Conservation (phyloP, 2,888 invertebrate species). For the Dendrolimus pini region DNA sequence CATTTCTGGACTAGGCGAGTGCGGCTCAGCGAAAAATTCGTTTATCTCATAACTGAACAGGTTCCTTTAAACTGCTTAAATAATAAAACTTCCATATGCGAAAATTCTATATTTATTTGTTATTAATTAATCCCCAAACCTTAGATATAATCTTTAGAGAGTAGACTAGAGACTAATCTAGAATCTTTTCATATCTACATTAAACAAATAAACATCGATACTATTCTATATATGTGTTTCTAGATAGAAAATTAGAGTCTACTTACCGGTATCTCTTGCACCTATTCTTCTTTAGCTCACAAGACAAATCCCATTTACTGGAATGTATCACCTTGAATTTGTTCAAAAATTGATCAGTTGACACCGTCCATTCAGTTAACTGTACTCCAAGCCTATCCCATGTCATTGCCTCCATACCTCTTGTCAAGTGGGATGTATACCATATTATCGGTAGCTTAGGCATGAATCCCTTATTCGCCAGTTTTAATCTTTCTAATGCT, state of each 20-base stretch:
- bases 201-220: neutral
- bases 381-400: slow-evolving; percentile 79
- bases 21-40: too few species aligned
- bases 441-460: slow-evolving; percentile 80
- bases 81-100: too few species aligned
- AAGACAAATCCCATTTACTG: slow-evolving; percentile 88
- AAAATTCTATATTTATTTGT: too few species aligned
- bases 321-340: slow-evolving; percentile 86
- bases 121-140: too few species aligned
- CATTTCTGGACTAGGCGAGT: too few species aligned
- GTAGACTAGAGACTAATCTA: too few species aligned
- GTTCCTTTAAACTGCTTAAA: too few species aligned
- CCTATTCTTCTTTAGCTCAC: slow-evolving; percentile 51
- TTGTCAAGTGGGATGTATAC: slow-evolving; percentile 79
- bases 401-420: slow-evolving; percentile 60
- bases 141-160: too few species aligned
- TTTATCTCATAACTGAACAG: too few species aligned
- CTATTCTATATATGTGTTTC: neutral
- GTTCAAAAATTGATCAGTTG: slow-evolving; percentile 79
- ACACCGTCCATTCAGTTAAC: slow-evolving; percentile 82
- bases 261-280: slow-evolving; percentile 45
- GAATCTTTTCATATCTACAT: neutral
- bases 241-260: neutral
- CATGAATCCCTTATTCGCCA: slow-evolving; percentile 74
- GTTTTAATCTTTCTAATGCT: slow-evolving; percentile 74